Evolutionary conservation across 1,140 invertebrate genomes (phyloP), one percentile per base, ranked within the genome.

Genomic region (Euura saliciscinereae): DNA sequence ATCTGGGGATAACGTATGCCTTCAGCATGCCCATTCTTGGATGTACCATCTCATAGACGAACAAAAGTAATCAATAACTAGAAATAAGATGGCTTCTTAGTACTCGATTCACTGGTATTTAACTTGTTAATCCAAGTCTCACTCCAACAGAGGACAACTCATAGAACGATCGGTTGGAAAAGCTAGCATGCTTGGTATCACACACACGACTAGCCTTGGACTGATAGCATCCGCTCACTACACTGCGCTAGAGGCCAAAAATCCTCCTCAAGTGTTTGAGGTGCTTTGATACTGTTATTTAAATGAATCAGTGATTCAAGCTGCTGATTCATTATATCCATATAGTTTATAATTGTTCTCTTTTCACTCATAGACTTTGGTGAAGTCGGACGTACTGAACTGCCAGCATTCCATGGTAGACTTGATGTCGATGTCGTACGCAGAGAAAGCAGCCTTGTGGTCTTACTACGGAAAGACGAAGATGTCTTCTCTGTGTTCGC

Each of bases 1-100:
- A 87, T 92, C 92, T 59, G 94, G 93, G 73, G 96, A 97, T 82
- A 92, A 94, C 80, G 89, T 93, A 66, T 97, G 95, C 80, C 88
- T 97, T 43, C 95, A 97, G 84, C 91, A 96, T 83, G 94, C 94
- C 51, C 91, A 95, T 79, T 92, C 93, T 68, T 96, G 95, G 94
- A 89, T 94, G 71, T 93, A 93, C 74, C 88, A 93, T 77, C 85
- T 93, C n/a, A 89, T 80, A 69, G 86, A 87, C 51, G 84, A 90
- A 45, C 86, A 89, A 71, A 87, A 87, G 84, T 86, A 72, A 78
- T 78, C 74, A 71, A 11, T 59, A 28, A 68, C 51, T 65, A 28
- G 70, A 68, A 43, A 46, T 5, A 68, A n/a, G 3, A 8, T 42
- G 65, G 3, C 28, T 71, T 10, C 42, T 45, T 42, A 44, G 28